Evolutionary conservation across 2,888 invertebrate species (phyloP), one percentile per base, ranked within the genome.

Genomic region (Ennomos fuscantarius): DNA sequence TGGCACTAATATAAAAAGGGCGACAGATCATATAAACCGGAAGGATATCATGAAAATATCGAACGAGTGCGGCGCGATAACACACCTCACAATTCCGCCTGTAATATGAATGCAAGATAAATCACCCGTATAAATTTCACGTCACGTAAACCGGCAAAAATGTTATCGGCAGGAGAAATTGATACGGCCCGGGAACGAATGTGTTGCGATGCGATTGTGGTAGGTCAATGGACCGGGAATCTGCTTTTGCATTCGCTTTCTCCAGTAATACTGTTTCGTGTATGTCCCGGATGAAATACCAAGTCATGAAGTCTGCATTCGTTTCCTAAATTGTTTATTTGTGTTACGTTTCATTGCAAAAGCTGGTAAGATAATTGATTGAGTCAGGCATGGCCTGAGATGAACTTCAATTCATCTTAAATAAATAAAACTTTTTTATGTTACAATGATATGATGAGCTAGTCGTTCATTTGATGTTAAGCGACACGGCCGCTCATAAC

Each of bases 131-230:
- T 89, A 86, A 90, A 90, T 90, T 89, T 86, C 86, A 76, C 73
- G 89, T 90, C 91, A 90, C 89, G 89, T 89, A 87, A 81, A 84
- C 84, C 78, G 80, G 84, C 84, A 90, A 89, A 89, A 90, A 89
- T 87, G 83, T 88, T 89, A 89, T 91, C 89, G 84, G 81, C 74
- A 68, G 76, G 83, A 82, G 83, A 78, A 84, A 89, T 87, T 87
- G 88, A 89, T 90, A 87, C 76, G 81, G 78, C 24, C 74, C 70
- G 70, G 73, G 75, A 72, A 81, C 79, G 81, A 77, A 84, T 81
- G 77, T 82, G 83, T 74, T 72, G 72, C 66, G 73, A 72, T 68
- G 63, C 58, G 70, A 71, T 84, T 86, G 83, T 70, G 81, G 84
- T 83, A 81, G 85, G 84, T 86, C 81, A 78, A 76, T 77, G 75